A percentile compares a stretch with the other conserved stretches of the same genome.
These are phyloP conservation scores for Microctenopoma steveboyesi DNA, from an alignment of 2,797 vertebrate genomes.

Conservation along the genomic window DNA sequence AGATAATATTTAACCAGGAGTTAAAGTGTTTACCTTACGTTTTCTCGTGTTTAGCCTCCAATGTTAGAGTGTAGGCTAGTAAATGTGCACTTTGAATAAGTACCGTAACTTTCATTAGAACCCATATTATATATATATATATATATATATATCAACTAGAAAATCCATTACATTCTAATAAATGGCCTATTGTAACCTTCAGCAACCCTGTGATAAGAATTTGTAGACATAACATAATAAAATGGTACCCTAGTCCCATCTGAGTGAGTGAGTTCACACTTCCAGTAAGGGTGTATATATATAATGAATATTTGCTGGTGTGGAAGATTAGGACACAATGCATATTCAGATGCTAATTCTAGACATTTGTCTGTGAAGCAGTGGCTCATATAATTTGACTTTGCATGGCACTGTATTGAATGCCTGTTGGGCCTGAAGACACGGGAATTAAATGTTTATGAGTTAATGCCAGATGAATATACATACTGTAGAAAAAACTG, in stretches of 20 bases:
- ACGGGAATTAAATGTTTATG: conserved; percentile 72
- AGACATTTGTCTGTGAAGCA: conserved; percentile 75
- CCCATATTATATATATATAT: too few relatives aligned
- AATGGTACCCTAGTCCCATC: conserved; percentile 65
- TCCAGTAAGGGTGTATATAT: conserved; percentile 65
- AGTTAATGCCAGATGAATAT: conserved; percentile 47
- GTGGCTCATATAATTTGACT: conserved; percentile 80
- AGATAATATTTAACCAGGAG: too few relatives aligned
- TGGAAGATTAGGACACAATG: conserved; percentile 75
- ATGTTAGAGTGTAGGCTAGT: too few relatives aligned
- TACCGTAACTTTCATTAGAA: too few relatives aligned
- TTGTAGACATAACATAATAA: conserved; percentile 70
- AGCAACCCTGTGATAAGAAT: conserved; percentile 59
- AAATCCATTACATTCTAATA: conserved; percentile 72
- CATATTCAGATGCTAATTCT: conserved; percentile 82
- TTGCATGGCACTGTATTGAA: conserved; percentile 69
- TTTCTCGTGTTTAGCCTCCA: too few relatives aligned
- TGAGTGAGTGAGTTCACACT: conserved; percentile 57
- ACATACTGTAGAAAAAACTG: conserved; percentile 7
- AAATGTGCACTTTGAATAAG: too few relatives aligned
- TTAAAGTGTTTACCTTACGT: too few relatives aligned
- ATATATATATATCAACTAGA: conserved; percentile 41
- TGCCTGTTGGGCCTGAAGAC: conserved; percentile 48
- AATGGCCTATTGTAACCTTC: conserved; percentile 71
- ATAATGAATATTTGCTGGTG: conserved; percentile 77